These are phyloP conservation scores for Wasmannia auropunctata DNA, from an alignment of 1,140 invertebrate genomes.

Conservation along the genomic window DNA sequence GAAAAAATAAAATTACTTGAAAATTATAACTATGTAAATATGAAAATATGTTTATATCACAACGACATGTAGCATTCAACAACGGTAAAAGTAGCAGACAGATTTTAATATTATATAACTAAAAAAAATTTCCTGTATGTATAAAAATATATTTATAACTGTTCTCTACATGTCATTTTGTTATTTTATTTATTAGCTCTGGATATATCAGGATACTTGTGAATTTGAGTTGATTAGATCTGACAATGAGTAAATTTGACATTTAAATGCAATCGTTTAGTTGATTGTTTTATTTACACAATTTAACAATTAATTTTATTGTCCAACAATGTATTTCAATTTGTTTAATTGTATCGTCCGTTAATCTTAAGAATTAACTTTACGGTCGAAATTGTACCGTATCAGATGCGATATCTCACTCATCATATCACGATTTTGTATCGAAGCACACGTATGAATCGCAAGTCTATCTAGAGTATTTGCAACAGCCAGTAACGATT, in stretches of 20 bases:
- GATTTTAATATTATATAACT: background rate
- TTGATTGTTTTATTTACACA: slow-evolving; percentile 24
- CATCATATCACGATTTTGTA: background rate
- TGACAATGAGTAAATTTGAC: background rate
- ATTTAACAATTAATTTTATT: slow-evolving; percentile 15
- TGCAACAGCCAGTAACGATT: slow-evolving; percentile 8
- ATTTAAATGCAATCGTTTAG: background rate
- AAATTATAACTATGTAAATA: background rate
- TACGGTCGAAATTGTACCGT: background rate
- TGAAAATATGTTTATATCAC: background rate
- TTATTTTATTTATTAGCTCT: background rate
- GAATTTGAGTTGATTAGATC: background rate
- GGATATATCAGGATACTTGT: background rate
- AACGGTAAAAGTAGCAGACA: background rate
- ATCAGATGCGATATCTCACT: slow-evolving; percentile 16
- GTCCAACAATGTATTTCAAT: background rate
- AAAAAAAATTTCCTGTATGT: background rate
- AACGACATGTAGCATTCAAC: background rate
- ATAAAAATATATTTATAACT: background rate
- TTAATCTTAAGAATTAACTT: slow-evolving; percentile 10
- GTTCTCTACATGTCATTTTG: background rate
- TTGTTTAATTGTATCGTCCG: slow-evolving; percentile 31
- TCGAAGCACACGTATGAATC: background rate
- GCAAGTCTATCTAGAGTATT: slow-evolving; percentile 21
- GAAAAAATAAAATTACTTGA: too few species aligned